Evolutionary conservation across 2,113 vertebrate species (phyloP).

Genomic region (Larimichthys crocea): DNA sequence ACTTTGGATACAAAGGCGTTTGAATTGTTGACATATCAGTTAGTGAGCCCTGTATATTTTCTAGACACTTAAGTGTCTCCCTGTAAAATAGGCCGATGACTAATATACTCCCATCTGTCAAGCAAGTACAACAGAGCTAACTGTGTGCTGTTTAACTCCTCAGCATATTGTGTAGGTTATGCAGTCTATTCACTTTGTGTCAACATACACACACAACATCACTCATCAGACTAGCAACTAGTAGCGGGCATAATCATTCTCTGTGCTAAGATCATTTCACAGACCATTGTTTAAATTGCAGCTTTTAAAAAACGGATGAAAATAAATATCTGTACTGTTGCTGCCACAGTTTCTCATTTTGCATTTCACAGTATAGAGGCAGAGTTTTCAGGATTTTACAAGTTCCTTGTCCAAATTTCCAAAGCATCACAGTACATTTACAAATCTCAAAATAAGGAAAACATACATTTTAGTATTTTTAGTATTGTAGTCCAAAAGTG

Average conservation of each 20-base stretch:
- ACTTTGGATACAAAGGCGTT: constrained; percentile 28
- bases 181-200: constrained; percentile 31
- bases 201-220: constrained; percentile 21
- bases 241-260: not conserved
- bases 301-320: not conserved
- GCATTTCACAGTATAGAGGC: not conserved
- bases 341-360: not conserved
- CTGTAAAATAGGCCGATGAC: constrained; percentile 27
- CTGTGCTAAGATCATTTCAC: not conserved
- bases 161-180: constrained; percentile 41
- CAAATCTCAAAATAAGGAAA: not conserved
- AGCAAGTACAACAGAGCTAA: constrained; percentile 42
- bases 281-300: not conserved
- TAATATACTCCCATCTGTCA: constrained; percentile 42
- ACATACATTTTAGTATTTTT: too few relatives aligned
- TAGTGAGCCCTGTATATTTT: constrained; percentile 29
- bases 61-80: constrained; percentile 20
- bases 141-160: constrained; percentile 15
- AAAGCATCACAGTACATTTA: not conserved
- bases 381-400: not conserved
- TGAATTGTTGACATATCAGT: constrained; percentile 37
- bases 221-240: constrained; percentile 10
- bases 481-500: not conserved
- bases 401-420: not conserved
- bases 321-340: not conserved